Percentiles rank a stretch among this genome's conserved stretches.
Conservation (phyloP, 2,113 vertebrate genomes). For the Ctenomys sociabilis region DNA sequence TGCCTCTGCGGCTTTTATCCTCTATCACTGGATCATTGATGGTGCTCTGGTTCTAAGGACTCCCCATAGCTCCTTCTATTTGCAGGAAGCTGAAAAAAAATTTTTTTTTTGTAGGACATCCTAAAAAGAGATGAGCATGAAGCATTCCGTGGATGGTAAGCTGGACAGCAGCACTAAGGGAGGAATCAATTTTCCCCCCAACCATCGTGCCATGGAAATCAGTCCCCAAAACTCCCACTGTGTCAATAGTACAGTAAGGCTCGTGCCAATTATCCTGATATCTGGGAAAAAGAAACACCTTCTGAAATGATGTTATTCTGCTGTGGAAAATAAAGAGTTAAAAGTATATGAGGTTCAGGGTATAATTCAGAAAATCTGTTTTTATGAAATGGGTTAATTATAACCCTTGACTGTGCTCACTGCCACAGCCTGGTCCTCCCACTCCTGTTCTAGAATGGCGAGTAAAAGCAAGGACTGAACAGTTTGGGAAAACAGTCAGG, state of each 20-base stretch:
- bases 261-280: constrained; percentile 25
- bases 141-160: constrained; percentile 68
- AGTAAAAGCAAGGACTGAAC: constrained; percentile 79
- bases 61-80: constrained; percentile 34
- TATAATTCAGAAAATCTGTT: constrained; percentile 77
- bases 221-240: constrained; percentile 54
- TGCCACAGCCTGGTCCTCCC: constrained; percentile 73
- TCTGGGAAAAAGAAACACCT: constrained; percentile 44
- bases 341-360: constrained; percentile 30
- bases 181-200: constrained; percentile 59
- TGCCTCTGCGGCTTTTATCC: constrained; percentile 65
- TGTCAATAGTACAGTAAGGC: constrained; percentile 46
- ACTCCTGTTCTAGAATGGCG: constrained; percentile 78
- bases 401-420: constrained; percentile 65
- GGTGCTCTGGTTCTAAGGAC: background rate
- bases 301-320: constrained; percentile 46
- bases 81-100: constrained; percentile 63
- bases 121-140: constrained; percentile 51
- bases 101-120: constrained; percentile 56
- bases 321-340: constrained; percentile 68
- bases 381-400: constrained; percentile 78
- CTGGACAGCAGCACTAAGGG: constrained; percentile 45
- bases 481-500: constrained; percentile 82
- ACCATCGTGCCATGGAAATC: constrained; percentile 11
- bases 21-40: constrained; percentile 52